Conservation (phyloP, 2,797 vertebrate genomes). For the Arremon aurantiirostris region DNA sequence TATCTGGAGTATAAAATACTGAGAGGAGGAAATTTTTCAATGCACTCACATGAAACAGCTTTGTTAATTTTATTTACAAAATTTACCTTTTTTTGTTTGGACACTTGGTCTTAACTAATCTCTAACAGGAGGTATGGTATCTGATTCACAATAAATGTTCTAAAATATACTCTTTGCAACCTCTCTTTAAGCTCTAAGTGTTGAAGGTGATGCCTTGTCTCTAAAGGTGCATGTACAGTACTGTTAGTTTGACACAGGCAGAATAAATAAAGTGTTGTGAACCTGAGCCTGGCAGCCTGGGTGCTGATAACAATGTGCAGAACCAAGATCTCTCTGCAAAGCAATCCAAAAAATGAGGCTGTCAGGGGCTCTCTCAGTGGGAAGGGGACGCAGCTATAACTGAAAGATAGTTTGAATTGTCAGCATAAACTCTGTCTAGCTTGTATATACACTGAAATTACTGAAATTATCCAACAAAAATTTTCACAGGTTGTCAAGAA, state of each 20-base stretch:
- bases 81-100: background rate
- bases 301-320: background rate
- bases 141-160: background rate
- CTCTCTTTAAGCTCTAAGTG: background rate
- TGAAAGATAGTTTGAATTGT: background rate
- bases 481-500: background rate
- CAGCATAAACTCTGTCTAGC: background rate
- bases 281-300: background rate
- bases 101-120: background rate
- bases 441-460: background rate
- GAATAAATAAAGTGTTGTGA: background rate
- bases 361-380: background rate
- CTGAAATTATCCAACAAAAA: background rate
- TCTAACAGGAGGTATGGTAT: background rate
- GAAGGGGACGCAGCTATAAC: background rate
- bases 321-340: background rate
- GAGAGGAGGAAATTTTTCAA: background rate
- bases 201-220: background rate
- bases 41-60: rapidly evolving
- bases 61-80: background rate
- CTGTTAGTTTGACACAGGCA: background rate
- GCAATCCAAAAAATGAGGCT: background rate
- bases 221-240: background rate
- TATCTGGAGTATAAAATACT: background rate
- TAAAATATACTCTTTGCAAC: background rate